phyloP scores from a whole-genome alignment of 1,140 invertebrate genomes.

The Planococcus citri region DNA sequence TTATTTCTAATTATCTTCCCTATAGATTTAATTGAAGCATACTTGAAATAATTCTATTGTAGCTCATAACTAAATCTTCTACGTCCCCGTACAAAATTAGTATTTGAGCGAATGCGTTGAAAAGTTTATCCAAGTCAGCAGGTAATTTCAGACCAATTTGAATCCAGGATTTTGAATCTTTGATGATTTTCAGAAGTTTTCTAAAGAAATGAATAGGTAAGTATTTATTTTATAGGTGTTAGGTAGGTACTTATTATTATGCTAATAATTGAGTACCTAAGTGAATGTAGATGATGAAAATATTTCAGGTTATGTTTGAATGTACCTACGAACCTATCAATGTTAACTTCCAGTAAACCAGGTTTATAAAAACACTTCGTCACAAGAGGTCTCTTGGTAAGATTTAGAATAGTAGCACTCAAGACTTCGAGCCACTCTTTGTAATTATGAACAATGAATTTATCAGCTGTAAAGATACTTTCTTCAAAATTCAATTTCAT shows the following conservation, averaged over 20 bases:
- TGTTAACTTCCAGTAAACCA: conserved; percentile 8
- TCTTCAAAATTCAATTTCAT: neutral
- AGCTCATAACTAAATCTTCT: neutral
- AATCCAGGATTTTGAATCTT: neutral
- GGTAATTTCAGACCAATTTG: neutral
- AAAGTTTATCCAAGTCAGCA: neutral
- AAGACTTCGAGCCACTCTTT: neutral
- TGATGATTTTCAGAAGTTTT: neutral
- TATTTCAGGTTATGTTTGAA: neutral
- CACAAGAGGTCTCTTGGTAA: neutral
- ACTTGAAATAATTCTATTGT: neutral
- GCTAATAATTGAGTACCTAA: neutral
- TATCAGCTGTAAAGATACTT: neutral
- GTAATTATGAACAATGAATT: neutral
- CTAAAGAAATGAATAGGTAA: neutral
- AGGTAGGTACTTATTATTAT: too few species aligned
- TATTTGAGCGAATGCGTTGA: neutral
- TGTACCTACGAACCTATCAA: neutral
- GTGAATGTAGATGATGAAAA: neutral
- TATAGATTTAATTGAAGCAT: neutral
- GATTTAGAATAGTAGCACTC: neutral
- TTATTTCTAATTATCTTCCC: too few species aligned
- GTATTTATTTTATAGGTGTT: too few species aligned
- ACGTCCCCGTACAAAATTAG: conserved; percentile 4
- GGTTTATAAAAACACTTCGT: neutral